A percentile compares a stretch with the other conserved stretches of the same genome.
Evolutionary conservation across 2,113 vertebrate genomes (phyloP).

Genomic region (Anser cygnoides): DNA sequence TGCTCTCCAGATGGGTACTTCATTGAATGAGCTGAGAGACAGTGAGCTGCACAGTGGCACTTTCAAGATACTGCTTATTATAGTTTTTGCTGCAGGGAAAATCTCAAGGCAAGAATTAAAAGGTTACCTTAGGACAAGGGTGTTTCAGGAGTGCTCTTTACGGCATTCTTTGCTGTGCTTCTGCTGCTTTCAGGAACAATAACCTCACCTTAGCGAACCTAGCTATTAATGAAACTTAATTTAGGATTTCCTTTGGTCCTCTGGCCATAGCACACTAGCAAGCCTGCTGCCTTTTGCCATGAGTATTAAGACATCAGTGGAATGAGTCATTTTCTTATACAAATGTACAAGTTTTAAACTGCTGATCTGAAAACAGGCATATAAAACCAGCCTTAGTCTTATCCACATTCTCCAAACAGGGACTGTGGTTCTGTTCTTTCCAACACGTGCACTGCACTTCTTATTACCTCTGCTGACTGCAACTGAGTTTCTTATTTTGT

Average conservation of each 20-base stretch:
- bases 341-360: not conserved
- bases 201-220: not conserved
- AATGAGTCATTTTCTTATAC: not conserved
- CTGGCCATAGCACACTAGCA: constrained; percentile 1
- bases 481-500: not conserved
- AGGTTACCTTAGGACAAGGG: not conserved
- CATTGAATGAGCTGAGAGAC: not conserved
- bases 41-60: not conserved
- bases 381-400: not conserved
- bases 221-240: not conserved
- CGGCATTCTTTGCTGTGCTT: not conserved
- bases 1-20: not conserved
- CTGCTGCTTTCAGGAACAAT: constrained; percentile 1
- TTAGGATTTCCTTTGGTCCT: not conserved
- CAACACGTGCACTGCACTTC: not conserved
- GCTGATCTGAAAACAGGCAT: not conserved
- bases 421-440: not conserved
- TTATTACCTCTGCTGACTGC: not conserved
- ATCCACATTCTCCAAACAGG: not conserved
- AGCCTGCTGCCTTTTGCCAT: not conserved
- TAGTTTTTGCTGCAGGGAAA: not conserved
- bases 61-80: not conserved
- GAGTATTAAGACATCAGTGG: not conserved
- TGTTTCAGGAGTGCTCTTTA: not conserved
- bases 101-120: not conserved